A percentile compares a stretch with the other conserved stretches of the same genome.
These are phyloP conservation scores for Hybos culiciformis DNA, from an alignment of 2,888 invertebrate species.

Conservation along the genomic window DNA sequence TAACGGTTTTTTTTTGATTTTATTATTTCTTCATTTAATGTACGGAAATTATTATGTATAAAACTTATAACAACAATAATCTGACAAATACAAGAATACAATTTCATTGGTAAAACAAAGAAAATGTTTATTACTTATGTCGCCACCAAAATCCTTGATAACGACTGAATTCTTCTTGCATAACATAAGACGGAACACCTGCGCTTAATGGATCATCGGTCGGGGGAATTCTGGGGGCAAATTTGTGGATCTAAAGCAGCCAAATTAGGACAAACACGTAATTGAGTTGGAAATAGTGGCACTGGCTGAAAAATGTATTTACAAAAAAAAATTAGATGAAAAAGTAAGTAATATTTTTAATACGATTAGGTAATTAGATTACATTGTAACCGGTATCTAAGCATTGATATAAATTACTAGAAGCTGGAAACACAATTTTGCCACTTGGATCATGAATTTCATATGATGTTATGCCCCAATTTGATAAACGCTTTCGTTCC, in stretches of 20 bases:
- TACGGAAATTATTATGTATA: too few relatives aligned
- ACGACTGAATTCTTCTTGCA: slow-evolving; percentile 94
- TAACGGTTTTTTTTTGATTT: too few relatives aligned
- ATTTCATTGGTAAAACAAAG: too few relatives aligned
- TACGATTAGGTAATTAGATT: slow-evolving; percentile 11
- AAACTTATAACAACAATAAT: too few relatives aligned
- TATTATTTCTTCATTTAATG: too few relatives aligned
- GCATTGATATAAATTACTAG: slow-evolving; percentile 77
- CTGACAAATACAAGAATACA: too few relatives aligned
- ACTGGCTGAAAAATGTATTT: too few relatives aligned
- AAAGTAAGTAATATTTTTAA: not conserved
- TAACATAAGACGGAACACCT: slow-evolving; percentile 95
- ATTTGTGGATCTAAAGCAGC: slow-evolving; percentile 70
- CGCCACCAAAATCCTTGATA: slow-evolving; percentile 99
- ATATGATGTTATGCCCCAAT: slow-evolving; percentile 89
- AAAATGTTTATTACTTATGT: too few relatives aligned
- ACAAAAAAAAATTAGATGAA: not conserved
- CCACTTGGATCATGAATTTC: slow-evolving; percentile 72
- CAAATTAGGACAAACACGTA: slow-evolving; percentile 46
- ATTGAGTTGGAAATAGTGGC: slow-evolving; percentile 52
- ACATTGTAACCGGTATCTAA: slow-evolving; percentile 58
- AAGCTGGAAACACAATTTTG: slow-evolving; percentile 80
- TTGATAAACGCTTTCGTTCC: slow-evolving; percentile 81
- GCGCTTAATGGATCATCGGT: slow-evolving; percentile 77
- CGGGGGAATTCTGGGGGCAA: slow-evolving; percentile 40